phyloP scores from a whole-genome alignment of 2,888 invertebrate genomes.

The Lypha dubia region DNA sequence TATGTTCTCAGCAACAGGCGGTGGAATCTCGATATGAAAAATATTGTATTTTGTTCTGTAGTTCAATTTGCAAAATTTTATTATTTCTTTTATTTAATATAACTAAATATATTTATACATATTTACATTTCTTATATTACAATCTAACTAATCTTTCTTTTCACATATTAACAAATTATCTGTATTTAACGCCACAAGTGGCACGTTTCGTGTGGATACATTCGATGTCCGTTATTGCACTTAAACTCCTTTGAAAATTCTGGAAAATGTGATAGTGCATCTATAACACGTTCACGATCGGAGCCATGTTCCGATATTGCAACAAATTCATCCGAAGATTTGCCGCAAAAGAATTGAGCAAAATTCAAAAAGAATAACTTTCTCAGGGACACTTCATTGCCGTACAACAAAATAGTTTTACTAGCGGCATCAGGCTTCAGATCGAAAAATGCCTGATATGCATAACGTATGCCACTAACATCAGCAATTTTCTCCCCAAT shows the following conservation, averaged over 20 bases:
- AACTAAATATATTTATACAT: no score
- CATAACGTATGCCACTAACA: slow-evolving; percentile 72
- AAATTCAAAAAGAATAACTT: slow-evolving; percentile 73
- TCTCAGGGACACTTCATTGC: neutral
- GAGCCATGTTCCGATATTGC: slow-evolving; percentile 69
- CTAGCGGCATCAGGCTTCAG: slow-evolving; percentile 4
- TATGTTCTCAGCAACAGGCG: no score
- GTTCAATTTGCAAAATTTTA: no score
- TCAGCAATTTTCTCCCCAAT: slow-evolving; percentile 74
- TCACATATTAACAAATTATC: neutral
- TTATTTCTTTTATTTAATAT: no score
- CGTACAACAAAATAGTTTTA: slow-evolving; percentile 31
- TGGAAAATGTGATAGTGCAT: slow-evolving; percentile 72
- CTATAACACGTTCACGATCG: slow-evolving; percentile 71
- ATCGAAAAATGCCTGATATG: slow-evolving; percentile 72
- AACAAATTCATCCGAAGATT: slow-evolving; percentile 22
- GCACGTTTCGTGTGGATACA: slow-evolving; percentile 56
- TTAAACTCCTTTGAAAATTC: slow-evolving; percentile 67
- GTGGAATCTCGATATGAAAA: no score
- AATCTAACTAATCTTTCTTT: no score
- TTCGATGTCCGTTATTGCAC: slow-evolving; percentile 43
- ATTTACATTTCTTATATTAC: no score
- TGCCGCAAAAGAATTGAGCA: slow-evolving; percentile 74
- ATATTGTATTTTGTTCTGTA: no score
- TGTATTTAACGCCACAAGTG: slow-evolving; percentile 57